Evolutionary conservation across 1,140 invertebrate genomes (phyloP).

Genomic region (Ostrea edulis): DNA sequence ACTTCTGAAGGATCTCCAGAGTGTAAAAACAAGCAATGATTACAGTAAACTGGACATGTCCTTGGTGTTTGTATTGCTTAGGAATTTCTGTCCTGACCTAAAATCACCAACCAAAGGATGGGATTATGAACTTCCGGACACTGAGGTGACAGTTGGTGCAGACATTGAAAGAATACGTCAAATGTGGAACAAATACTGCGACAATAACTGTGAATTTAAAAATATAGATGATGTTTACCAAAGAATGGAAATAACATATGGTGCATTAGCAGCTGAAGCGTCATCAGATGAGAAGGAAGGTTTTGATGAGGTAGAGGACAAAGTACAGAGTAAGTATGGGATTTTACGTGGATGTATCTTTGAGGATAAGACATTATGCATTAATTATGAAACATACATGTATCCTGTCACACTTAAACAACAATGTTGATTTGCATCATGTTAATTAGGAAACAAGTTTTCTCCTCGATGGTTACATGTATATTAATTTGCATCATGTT

Average conservation of each 20-base stretch:
- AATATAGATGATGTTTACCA: neutral
- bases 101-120: neutral
- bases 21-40: neutral
- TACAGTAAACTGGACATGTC: neutral
- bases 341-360: neutral
- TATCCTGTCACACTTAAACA: no score
- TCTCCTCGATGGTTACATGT: no score
- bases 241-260: neutral
- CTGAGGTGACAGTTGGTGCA: neutral
- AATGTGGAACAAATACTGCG: slow-evolving; percentile 14
- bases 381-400: no score
- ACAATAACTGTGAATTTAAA: neutral
- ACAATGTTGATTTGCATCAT: no score
- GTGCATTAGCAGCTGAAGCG: neutral
- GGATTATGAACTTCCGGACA: neutral
- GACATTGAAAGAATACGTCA: neutral
- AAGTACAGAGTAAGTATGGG: slow-evolving; percentile 5
- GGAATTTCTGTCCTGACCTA: neutral
- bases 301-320: neutral
- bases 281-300: neutral
- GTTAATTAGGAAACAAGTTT: no score
- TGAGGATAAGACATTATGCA: no score
- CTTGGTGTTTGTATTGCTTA: neutral
- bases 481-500: no score
- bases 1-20: neutral